These are phyloP conservation scores for Phymorhynchus buccinoides DNA, from an alignment of 1,140 invertebrate species.

Conservation along the genomic window DNA sequence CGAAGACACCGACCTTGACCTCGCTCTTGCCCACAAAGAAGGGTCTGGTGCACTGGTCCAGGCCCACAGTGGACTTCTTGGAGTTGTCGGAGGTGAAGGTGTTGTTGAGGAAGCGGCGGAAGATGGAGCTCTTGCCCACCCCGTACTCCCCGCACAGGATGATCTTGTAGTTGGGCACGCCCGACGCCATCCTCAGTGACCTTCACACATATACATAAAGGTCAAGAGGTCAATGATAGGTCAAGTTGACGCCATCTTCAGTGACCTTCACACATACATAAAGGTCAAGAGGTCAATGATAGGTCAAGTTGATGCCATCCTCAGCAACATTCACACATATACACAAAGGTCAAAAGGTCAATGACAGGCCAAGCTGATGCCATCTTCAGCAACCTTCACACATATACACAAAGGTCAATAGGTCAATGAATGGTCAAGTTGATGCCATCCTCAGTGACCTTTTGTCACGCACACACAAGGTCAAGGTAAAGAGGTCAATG, in stretches of 20 bases:
- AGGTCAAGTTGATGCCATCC: constrained; percentile 75
- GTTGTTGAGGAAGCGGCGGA: constrained; percentile 90
- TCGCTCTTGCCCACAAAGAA: constrained; percentile 82
- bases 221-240: no score
- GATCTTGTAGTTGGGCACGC: constrained; percentile 88
- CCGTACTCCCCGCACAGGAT: constrained; percentile 96
- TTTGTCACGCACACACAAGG: constrained; percentile 39
- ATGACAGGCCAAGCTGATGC: no score
- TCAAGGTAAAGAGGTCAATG: no score
- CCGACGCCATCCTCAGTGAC: constrained; percentile 74
- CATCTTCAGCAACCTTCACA: constrained; percentile 71
- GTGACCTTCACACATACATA: constrained; percentile 56
- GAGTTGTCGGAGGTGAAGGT: constrained; percentile 84
- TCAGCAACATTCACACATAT: constrained; percentile 66
- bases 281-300: no score
- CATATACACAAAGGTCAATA: neutral
- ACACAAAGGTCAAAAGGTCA: no score
- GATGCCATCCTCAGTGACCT: constrained; percentile 74
- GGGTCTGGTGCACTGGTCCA: constrained; percentile 87
- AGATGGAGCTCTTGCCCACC: constrained; percentile 94
- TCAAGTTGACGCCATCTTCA: constrained; percentile 75
- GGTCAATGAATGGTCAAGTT: no score
- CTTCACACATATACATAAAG: constrained; percentile 47
- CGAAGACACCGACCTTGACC: constrained; percentile 70
- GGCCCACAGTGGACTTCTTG: constrained; percentile 89